A percentile compares a stretch with the other conserved stretches of the same genome.
phyloP scores from a whole-genome alignment of 2,888 invertebrate species.

The Cephalotes varians region DNA sequence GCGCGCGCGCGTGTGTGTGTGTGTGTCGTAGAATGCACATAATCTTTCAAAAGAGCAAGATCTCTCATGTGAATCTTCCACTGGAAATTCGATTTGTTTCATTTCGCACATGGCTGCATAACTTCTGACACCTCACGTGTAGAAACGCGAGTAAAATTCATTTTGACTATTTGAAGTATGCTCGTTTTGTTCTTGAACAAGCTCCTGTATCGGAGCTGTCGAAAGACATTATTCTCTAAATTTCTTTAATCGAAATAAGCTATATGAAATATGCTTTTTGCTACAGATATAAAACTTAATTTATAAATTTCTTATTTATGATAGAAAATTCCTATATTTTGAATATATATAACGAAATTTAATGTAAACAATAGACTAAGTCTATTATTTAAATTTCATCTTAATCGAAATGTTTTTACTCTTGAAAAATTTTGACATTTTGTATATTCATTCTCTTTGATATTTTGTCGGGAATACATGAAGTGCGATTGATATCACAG shows the following conservation, averaged over 20 bases:
- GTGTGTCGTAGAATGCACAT: background rate
- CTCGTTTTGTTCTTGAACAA: background rate
- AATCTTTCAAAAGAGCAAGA: constrained; percentile 6
- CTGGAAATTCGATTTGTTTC: constrained; percentile 11
- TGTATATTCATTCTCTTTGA: background rate
- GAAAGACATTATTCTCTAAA: constrained; percentile 10
- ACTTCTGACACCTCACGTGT: constrained; percentile 5
- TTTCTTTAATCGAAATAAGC: background rate
- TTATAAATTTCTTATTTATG: background rate
- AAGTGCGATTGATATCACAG: background rate
- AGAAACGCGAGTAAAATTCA: background rate
- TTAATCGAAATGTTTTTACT: background rate
- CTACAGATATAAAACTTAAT: background rate
- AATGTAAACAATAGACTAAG: background rate
- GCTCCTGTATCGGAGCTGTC: background rate
- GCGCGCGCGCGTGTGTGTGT: too few species aligned
- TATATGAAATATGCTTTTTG: background rate
- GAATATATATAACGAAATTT: background rate
- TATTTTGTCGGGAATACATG: background rate
- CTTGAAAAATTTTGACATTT: background rate
- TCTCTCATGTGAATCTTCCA: background rate
- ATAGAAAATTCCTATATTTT: background rate
- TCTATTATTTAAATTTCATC: background rate
- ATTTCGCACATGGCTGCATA: constrained; percentile 28
- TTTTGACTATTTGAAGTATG: constrained; percentile 1